Evolutionary conservation across 2,888 invertebrate genomes (phyloP).

Genomic region (Sphaerophoria taeniata): DNA sequence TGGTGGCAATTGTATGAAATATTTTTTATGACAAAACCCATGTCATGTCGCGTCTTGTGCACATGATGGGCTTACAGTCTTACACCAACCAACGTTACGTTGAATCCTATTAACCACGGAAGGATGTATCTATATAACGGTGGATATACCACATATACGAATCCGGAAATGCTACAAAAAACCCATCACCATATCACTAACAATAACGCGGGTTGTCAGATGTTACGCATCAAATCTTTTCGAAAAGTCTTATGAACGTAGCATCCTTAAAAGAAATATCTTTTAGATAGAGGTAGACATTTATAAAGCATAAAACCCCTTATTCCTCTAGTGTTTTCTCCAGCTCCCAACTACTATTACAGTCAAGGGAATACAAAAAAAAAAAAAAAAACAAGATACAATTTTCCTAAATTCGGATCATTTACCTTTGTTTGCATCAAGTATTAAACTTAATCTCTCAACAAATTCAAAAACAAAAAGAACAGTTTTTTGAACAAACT

Average conservation of each 20-base stretch:
- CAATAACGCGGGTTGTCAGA: slow-evolving; percentile 51
- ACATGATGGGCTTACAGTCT: too few species aligned
- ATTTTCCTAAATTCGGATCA: slow-evolving; percentile 56
- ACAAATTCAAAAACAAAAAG: slow-evolving; percentile 37
- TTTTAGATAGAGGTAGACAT: too few species aligned
- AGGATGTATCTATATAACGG: slow-evolving; percentile 24
- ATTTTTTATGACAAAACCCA: slow-evolving; percentile 70
- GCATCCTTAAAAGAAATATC: slow-evolving; percentile 10
- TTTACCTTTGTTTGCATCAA: slow-evolving; percentile 68
- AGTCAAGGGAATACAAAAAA: neutral
- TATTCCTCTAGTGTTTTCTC: neutral
- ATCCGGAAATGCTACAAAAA: slow-evolving; percentile 24
- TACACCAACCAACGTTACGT: slow-evolving; percentile 58
- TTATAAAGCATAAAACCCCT: slow-evolving; percentile 5
- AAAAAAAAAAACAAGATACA: slow-evolving; percentile 36
- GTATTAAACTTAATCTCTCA: slow-evolving; percentile 64
- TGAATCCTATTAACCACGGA: slow-evolving; percentile 63
- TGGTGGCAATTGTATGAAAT: slow-evolving; percentile 60
- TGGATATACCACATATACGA: neutral
- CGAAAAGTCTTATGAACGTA: slow-evolving; percentile 19
- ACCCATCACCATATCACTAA: slow-evolving; percentile 34
- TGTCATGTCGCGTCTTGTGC: slow-evolving; percentile 66
- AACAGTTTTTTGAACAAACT: neutral
- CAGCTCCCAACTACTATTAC: neutral
- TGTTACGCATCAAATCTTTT: slow-evolving; percentile 54